Percentiles rank a stretch among this genome's conserved stretches.
These are phyloP conservation scores for Steromphala cineraria DNA, from an alignment of 2,888 invertebrate species.

Conservation along the genomic window DNA sequence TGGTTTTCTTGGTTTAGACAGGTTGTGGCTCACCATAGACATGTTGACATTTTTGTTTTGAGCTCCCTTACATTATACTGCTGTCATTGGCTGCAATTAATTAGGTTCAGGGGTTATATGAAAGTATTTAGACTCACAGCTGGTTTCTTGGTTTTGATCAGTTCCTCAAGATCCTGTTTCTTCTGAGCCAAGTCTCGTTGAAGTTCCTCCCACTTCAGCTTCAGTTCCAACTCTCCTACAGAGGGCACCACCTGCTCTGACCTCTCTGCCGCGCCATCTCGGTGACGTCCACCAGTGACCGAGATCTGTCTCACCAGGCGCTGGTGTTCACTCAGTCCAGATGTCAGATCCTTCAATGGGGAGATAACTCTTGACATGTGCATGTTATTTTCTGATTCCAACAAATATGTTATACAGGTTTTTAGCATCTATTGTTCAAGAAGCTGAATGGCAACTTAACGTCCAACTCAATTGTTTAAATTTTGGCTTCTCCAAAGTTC, in stretches of 20 bases:
- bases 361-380: too few species aligned
- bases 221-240: conserved; percentile 50
- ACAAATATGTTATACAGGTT: too few species aligned
- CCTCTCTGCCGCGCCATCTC: not conserved
- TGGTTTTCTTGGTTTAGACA: conserved; percentile 41
- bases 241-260: conserved; percentile 23
- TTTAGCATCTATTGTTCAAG: too few species aligned
- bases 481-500: too few species aligned
- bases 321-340: conserved; percentile 58
- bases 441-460: too few species aligned
- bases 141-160: conserved; percentile 44
- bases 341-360: conserved; percentile 52
- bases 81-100: too few species aligned
- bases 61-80: too few species aligned
- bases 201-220: conserved; percentile 59
- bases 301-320: conserved; percentile 56
- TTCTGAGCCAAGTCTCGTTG: conserved; percentile 56
- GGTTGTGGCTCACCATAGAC: too few species aligned
- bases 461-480: too few species aligned
- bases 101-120: too few species aligned
- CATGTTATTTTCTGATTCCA: too few species aligned
- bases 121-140: conserved; percentile 52
- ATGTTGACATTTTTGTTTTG: too few species aligned
- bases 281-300: conserved; percentile 28
- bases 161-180: conserved; percentile 57